These are phyloP conservation scores for Megastigmus dorsalis DNA, from an alignment of 2,888 invertebrate species.

Conservation along the genomic window DNA sequence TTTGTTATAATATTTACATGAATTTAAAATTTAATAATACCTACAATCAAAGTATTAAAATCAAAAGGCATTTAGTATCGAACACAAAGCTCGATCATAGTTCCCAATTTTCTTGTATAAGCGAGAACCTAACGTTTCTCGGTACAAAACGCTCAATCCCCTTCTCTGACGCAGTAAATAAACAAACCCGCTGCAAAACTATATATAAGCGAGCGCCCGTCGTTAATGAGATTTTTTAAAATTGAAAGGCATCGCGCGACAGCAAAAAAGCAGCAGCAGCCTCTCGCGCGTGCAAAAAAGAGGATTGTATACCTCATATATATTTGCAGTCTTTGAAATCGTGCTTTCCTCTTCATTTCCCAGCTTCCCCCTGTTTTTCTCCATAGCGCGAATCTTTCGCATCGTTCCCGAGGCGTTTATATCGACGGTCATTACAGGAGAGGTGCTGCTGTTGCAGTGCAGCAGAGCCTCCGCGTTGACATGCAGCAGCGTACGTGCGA, in stretches of 20 bases:
- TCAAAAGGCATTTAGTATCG: too few relatives aligned
- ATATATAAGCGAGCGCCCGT: not conserved
- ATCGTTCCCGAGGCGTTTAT: not conserved
- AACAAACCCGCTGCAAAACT: constrained; percentile 21
- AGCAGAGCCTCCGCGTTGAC: too few relatives aligned
- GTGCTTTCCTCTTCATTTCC: constrained; percentile 26
- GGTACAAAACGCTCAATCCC: too few relatives aligned
- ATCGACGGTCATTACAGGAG: constrained; percentile 27
- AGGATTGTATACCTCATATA: not conserved
- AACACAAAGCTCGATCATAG: too few relatives aligned
- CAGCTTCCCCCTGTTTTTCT: not conserved
- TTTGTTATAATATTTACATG: too few relatives aligned
- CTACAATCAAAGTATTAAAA: too few relatives aligned
- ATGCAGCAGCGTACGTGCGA: constrained; percentile 7
- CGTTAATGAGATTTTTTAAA: constrained; percentile 43
- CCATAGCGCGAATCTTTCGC: not conserved
- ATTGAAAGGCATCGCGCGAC: constrained; percentile 14
- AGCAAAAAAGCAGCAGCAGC: not conserved
- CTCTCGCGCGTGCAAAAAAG: not conserved
- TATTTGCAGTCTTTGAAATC: constrained; percentile 31
- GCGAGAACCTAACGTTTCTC: too few relatives aligned
- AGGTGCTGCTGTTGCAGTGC: too few relatives aligned
- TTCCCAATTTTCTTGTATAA: too few relatives aligned
- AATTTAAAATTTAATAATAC: too few relatives aligned
- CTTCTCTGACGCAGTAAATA: constrained; percentile 6